Base-by-base conservation (phyloP, 2,113 vertebrate species). In the Cheilinus undulatus region DNA sequence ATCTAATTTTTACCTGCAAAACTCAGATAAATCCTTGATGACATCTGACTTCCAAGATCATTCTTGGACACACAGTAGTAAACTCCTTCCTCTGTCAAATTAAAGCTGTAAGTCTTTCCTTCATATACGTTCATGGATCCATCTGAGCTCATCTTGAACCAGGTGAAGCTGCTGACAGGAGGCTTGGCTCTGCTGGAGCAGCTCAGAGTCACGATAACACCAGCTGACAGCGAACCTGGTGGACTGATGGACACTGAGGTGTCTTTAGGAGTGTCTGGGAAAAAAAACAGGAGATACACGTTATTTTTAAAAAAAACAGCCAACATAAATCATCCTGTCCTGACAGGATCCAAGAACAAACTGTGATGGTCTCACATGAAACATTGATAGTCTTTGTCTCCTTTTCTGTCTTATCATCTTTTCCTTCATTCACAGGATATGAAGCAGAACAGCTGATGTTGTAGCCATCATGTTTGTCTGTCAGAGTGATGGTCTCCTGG, bases 181-280 rank as follows among this genome's bases (percentile, higher is more conserved):
- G 85, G 87, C 0, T 77, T 85, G 57, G 85, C 85, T 69, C 66
- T 81, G 69, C 83, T 83, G 69, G 69, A 78, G 81, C 86, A 90
- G 70, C 30, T 86, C 85, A 1, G 80, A 4, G 14, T 20, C 1
- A 51, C 87, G 80, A 14, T 19, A 5, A 27, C 1, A 51, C 80
- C 81, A 15, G 22, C 40, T 26, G 66, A 28, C 20, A 54, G 70
- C 65, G 0, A 4, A 42, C 13, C 38, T 28, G 46, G 17, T 2
- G 28, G 19, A 32, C 46, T 57, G 23, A 80, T 11, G 20, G 43
- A 53, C 1, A 27, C 67, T 19, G 20, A 34, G 4, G 82, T 85
- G 46, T 85, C 11, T 12, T 73, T 75, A 10, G 86, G 84, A 22
- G 80, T 12, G 23, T 84, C 86, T 88, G 57, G 28, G 19, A 45